phyloP scores from a whole-genome alignment of 1,140 invertebrate genomes.

The Atopsyche davidsoni region DNA sequence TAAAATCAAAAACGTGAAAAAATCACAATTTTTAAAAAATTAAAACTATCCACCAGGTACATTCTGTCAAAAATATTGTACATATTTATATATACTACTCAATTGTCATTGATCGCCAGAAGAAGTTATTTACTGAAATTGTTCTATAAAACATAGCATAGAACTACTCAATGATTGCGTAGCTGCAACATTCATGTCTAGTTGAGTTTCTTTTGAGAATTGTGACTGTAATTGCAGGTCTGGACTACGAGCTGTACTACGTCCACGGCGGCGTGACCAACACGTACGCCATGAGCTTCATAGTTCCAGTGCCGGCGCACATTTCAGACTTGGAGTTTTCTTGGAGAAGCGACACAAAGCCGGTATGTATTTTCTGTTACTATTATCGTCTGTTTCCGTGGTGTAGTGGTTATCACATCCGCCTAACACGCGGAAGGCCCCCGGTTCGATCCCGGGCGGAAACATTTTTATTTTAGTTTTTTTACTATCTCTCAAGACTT shows the following conservation, averaged over 20 bases:
- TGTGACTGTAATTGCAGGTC: conserved; percentile 54
- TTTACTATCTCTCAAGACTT: too few relatives aligned
- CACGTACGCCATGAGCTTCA: conserved; percentile 83
- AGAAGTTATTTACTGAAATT: too few relatives aligned
- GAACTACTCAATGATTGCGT: too few relatives aligned
- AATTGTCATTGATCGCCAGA: too few relatives aligned
- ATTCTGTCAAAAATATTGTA: background rate
- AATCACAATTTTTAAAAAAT: too few relatives aligned
- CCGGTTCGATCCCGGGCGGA: conserved; percentile 31
- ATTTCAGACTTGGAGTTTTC: conserved; percentile 80
- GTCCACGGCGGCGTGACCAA: conserved; percentile 84
- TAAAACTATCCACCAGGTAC: too few relatives aligned
- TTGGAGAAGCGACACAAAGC: conserved; percentile 73
- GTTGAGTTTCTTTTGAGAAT: background rate
- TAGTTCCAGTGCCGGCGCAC: conserved; percentile 72
- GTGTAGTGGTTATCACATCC: conserved; percentile 32
- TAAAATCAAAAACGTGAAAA: too few relatives aligned
- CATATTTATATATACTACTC: background rate
- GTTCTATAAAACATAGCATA: too few relatives aligned
- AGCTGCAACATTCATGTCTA: background rate
- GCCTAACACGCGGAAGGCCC: conserved; percentile 31
- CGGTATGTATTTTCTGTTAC: too few relatives aligned
- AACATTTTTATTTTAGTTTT: conserved; percentile 21
- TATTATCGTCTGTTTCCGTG: conserved; percentile 22
- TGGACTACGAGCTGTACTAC: conserved; percentile 79